Evolutionary conservation across 1,140 invertebrate species (phyloP).

Genomic region (Cydia amplana): DNA sequence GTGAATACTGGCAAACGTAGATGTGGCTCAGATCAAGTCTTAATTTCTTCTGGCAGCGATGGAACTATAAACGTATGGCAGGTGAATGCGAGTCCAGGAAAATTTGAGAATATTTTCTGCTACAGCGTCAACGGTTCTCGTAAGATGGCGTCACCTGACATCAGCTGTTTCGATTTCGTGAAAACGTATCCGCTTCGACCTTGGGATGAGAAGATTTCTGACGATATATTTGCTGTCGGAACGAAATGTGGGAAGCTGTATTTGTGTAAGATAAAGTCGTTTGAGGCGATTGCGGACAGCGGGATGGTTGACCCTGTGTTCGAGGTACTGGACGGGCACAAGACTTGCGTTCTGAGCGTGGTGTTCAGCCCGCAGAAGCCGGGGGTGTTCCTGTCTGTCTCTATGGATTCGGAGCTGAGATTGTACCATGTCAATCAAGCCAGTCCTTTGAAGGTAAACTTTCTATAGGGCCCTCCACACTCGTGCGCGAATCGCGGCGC

Average conservation of each 20-base stretch:
- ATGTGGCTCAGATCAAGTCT: conserved; percentile 60
- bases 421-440: conserved; percentile 60
- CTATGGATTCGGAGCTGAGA: conserved; percentile 63
- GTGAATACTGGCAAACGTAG: conserved; percentile 58
- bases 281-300: conserved; percentile 28
- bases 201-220: conserved; percentile 47
- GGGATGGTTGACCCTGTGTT: conserved; percentile 53
- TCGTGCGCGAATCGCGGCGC: no score
- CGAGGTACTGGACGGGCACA: conserved; percentile 55
- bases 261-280: conserved; percentile 52
- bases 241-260: conserved; percentile 54
- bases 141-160: conserved; percentile 46
- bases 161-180: conserved; percentile 67
- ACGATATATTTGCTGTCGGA: conserved; percentile 62
- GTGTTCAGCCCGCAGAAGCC: conserved; percentile 58
- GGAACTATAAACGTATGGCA: conserved; percentile 65
- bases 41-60: conserved; percentile 59
- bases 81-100: conserved; percentile 52
- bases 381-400: conserved; percentile 59
- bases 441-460: conserved; percentile 56
- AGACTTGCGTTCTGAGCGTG: conserved; percentile 58
- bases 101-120: conserved; percentile 58
- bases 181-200: conserved; percentile 53
- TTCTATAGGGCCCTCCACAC: no score
- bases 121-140: conserved; percentile 54